These are phyloP conservation scores for Cataglyphis albicans DNA, from an alignment of 2,888 invertebrate species.

Conservation along the genomic window DNA sequence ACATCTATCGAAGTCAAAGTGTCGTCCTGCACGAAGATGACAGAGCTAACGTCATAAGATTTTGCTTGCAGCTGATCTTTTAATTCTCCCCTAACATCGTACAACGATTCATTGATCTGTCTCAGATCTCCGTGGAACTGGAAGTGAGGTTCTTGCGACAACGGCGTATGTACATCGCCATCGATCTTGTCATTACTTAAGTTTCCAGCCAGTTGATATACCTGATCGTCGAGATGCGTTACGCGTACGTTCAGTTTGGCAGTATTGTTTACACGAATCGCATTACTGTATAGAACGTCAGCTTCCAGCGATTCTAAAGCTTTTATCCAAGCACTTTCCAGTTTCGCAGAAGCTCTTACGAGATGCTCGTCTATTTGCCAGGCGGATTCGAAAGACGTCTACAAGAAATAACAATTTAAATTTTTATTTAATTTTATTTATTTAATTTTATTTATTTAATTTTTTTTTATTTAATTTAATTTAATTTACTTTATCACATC, in stretches of 20 bases:
- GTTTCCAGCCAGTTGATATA: slow-evolving; percentile 75
- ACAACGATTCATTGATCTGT: slow-evolving; percentile 59
- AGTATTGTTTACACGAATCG: slow-evolving; percentile 70
- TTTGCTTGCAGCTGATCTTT: slow-evolving; percentile 63
- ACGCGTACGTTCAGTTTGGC: slow-evolving; percentile 70
- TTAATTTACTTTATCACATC: neutral
- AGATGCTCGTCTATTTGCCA: slow-evolving; percentile 82
- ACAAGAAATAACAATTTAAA: slow-evolving; percentile 32
- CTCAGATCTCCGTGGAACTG: slow-evolving; percentile 77
- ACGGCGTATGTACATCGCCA: slow-evolving; percentile 73
- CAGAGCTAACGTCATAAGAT: slow-evolving; percentile 63
- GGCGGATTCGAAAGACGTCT: slow-evolving; percentile 80
- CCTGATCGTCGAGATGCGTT: slow-evolving; percentile 71
- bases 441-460: too few relatives aligned
- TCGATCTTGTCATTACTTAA: slow-evolving; percentile 70
- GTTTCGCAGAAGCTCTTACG: slow-evolving; percentile 77
- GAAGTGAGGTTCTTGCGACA: slow-evolving; percentile 62
- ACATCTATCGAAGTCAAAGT: slow-evolving; percentile 60
- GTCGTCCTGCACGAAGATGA: slow-evolving; percentile 56
- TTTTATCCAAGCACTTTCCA: slow-evolving; percentile 85
- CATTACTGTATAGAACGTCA: slow-evolving; percentile 76
- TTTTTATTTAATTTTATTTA: slow-evolving; percentile 20
- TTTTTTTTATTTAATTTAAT: too few relatives aligned
- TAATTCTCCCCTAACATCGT: slow-evolving; percentile 76
- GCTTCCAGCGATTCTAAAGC: slow-evolving; percentile 81